These are phyloP conservation scores for Phataginus tricuspis DNA, from an alignment of 2,797 vertebrate species.

Conservation along the genomic window DNA sequence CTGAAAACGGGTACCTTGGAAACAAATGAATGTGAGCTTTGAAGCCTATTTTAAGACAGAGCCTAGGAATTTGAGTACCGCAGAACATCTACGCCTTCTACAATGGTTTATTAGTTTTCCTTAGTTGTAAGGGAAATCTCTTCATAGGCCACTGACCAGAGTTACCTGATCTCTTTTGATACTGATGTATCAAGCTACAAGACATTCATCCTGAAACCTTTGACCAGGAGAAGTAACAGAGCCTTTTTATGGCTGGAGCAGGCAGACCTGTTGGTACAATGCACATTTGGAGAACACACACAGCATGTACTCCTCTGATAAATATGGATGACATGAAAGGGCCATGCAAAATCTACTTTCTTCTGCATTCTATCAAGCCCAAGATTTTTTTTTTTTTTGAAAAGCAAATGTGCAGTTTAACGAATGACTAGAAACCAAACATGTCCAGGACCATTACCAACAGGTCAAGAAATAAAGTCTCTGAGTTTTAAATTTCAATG, in stretches of 20 bases:
- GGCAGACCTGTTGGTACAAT: background rate
- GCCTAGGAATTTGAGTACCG: slow-evolving; percentile 71
- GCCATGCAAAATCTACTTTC: background rate
- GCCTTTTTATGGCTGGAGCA: slow-evolving; percentile 63
- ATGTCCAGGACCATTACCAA: background rate
- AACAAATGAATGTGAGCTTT: slow-evolving; percentile 75
- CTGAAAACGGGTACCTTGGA: slow-evolving; percentile 58
- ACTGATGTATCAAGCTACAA: slow-evolving; percentile 72
- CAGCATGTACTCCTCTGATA: background rate
- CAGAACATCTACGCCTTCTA: slow-evolving; percentile 56
- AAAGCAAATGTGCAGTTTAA: background rate
- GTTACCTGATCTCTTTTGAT: slow-evolving; percentile 76
- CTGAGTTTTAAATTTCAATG: background rate
- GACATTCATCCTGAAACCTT: slow-evolving; percentile 77
- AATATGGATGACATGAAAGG: background rate
- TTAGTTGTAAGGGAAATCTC: slow-evolving; percentile 83
- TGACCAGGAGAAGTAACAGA: slow-evolving; percentile 72
- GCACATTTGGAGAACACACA: background rate
- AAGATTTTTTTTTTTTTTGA: background rate
- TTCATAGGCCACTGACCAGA: slow-evolving; percentile 79
- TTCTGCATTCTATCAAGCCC: background rate
- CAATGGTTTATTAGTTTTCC: slow-evolving; percentile 78
- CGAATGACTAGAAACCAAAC: background rate
- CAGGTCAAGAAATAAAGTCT: background rate
- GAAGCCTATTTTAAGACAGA: slow-evolving; percentile 64